These are phyloP conservation scores for Nephrotoma guestfalica DNA, from an alignment of 2,888 invertebrate genomes.

Conservation along the genomic window DNA sequence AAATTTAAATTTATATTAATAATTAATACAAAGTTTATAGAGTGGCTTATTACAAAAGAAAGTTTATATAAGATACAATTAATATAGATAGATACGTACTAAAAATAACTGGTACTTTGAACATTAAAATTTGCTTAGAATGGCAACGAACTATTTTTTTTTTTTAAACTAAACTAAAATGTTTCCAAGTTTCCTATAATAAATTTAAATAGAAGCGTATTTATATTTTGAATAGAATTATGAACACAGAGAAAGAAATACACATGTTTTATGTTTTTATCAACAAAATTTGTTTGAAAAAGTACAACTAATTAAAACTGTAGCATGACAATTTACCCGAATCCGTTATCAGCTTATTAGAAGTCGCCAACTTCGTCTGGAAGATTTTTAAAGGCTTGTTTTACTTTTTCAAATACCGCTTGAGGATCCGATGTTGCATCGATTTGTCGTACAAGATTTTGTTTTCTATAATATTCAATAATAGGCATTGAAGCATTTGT, in stretches of 20 bases:
- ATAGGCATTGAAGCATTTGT: slow-evolving; percentile 79
- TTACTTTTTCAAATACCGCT: slow-evolving; percentile 48
- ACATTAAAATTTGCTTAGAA: not conserved
- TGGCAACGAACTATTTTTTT: not conserved
- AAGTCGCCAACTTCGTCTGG: slow-evolving; percentile 1
- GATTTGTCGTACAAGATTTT: slow-evolving; percentile 57
- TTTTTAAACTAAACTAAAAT: not conserved
- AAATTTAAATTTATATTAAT: not conserved
- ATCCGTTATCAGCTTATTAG: not conserved
- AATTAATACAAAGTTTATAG: not conserved
- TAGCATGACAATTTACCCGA: not conserved
- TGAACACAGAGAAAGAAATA: not conserved
- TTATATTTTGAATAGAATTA: not conserved
- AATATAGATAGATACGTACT: not conserved
- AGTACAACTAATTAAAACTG: not conserved
- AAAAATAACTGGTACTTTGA: not conserved
- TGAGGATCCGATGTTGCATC: slow-evolving; percentile 53
- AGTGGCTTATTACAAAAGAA: not conserved
- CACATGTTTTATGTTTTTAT: not conserved
- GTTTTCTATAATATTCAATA: slow-evolving; percentile 60
- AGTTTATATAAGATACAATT: not conserved
- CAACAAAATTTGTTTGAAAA: not conserved
- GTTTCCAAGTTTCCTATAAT: not conserved
- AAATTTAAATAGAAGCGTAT: not conserved
- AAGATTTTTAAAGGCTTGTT: slow-evolving; percentile 33